Evolutionary conservation across 2,797 vertebrate species (phyloP).

Genomic region (Aldrovandia affinis): DNA sequence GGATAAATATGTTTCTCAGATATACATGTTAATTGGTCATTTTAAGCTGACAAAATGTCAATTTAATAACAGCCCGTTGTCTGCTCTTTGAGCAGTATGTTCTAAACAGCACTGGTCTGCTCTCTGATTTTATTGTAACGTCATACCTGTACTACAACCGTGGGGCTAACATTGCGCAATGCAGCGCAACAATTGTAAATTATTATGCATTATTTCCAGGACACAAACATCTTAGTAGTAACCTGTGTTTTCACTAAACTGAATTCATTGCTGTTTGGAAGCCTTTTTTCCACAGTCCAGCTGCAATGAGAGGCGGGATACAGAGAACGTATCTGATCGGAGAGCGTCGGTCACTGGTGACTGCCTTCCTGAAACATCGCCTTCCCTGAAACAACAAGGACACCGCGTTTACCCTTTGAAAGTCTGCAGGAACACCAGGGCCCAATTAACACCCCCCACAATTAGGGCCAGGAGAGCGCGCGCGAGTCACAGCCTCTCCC

Average conservation of each 20-base stretch:
- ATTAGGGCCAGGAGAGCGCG: conserved; percentile 80
- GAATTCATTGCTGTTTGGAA: conserved; percentile 54
- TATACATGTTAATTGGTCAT: neutral
- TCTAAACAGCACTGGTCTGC: neutral
- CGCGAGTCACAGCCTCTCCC: conserved; percentile 78
- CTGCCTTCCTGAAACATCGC: conserved; percentile 88
- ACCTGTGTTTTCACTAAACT: conserved; percentile 36
- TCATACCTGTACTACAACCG: neutral
- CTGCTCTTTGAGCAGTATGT: neutral
- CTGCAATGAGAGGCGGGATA: conserved; percentile 86
- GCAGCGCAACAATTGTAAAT: too few relatives aligned
- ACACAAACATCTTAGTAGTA: conserved; percentile 27
- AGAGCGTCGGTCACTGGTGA: conserved; percentile 83
- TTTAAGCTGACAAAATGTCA: neutral
- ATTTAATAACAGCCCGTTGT: neutral
- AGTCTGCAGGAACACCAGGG: conserved; percentile 81
- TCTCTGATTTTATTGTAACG: neutral
- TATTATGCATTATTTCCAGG: neutral
- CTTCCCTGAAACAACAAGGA: conserved; percentile 92
- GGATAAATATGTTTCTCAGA: neutral
- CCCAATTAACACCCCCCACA: conserved; percentile 86
- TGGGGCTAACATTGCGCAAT: neutral
- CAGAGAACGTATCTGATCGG: conserved; percentile 78
- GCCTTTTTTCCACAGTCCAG: conserved; percentile 55
- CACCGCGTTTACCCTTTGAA: conserved; percentile 83